Evolutionary conservation across 2,888 invertebrate species (phyloP).

Genomic region (Eristalis pertinax): DNA sequence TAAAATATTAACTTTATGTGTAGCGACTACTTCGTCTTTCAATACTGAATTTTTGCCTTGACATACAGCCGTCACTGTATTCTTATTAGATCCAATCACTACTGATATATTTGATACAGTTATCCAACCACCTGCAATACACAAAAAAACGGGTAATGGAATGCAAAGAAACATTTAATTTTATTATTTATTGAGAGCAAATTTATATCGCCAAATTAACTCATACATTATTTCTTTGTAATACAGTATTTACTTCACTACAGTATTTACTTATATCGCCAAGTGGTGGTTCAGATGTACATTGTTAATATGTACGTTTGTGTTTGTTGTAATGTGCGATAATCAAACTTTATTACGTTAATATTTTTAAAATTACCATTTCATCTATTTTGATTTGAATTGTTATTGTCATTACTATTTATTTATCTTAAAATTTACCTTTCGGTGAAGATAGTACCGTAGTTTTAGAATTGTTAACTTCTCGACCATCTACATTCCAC

Average conservation of each 20-base stretch:
- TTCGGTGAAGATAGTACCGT: constrained; percentile 18
- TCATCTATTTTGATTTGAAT: background rate
- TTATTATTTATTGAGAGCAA: too few relatives aligned
- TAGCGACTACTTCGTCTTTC: constrained; percentile 79
- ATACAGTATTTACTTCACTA: too few relatives aligned
- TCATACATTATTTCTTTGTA: too few relatives aligned
- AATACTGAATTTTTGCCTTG: constrained; percentile 78
- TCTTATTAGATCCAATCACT: constrained; percentile 77
- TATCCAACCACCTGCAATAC: constrained; percentile 76
- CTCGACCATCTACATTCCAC: constrained; percentile 79
- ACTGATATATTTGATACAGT: constrained; percentile 78
- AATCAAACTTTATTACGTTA: too few relatives aligned
- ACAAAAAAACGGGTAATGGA: background rate
- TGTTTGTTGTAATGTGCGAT: too few relatives aligned
- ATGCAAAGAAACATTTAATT: background rate
- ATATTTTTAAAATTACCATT: too few relatives aligned
- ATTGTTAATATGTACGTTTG: too few relatives aligned
- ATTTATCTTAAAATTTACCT: constrained; percentile 18
- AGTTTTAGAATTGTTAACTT: constrained; percentile 71
- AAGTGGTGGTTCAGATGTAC: too few relatives aligned
- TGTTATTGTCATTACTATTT: too few relatives aligned
- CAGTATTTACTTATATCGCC: too few relatives aligned
- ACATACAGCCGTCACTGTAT: constrained; percentile 78
- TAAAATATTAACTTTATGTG: constrained; percentile 79
- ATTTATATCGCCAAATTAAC: too few relatives aligned